Evolutionary conservation across 2,888 invertebrate genomes (phyloP), one percentile per base, ranked within the genome.

Genomic region (Caenorhabditis sulstoni): DNA sequence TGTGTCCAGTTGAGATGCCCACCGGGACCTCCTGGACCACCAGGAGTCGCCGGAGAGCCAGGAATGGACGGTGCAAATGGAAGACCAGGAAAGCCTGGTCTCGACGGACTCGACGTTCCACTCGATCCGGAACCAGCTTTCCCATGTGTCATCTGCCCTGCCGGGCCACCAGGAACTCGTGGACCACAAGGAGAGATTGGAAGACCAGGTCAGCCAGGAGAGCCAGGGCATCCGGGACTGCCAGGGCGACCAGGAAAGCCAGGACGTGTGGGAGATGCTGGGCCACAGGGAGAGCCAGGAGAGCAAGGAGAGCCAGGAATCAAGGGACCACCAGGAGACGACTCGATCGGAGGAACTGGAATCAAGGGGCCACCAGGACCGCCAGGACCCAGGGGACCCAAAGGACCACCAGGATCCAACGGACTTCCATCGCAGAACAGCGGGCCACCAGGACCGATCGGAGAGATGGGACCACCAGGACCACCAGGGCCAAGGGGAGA

Each of bases 131-230:
- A 90, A 81, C 90, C 89, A n/a, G 83, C 86, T 20, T 89, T 88
- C 84, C 90, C 90, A 49, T 90, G 89, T 73, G 89, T 90, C 16
- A 87, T 90, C 55, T 90, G 89, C 70, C 90, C 90, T 20, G 87
- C 90, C 12, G 90, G 89, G 35, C 87, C 88, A 37, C 88, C 89
- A 37, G 89, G 90, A 57, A 85, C 84, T 47, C 85, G 90, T 11
- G 90, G 86, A 73, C 82, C 82, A 47, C 89, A 89, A 71, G 90
- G 90, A 71, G 90, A 90, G 55, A 82, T 86, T 7, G 90, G 88
- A 37, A 65, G 86, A 8, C 79, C 86, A 14, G 90, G 90, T 39
- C 76, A 83, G 9, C 83, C 85, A 8, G 90, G 88, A 61, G 86
- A 87, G 22, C 81, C 87, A 8, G 88, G 88, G 47, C 87, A 86